Evolutionary conservation across 2,888 invertebrate species (phyloP).

Genomic region (Rotaria socialis): DNA sequence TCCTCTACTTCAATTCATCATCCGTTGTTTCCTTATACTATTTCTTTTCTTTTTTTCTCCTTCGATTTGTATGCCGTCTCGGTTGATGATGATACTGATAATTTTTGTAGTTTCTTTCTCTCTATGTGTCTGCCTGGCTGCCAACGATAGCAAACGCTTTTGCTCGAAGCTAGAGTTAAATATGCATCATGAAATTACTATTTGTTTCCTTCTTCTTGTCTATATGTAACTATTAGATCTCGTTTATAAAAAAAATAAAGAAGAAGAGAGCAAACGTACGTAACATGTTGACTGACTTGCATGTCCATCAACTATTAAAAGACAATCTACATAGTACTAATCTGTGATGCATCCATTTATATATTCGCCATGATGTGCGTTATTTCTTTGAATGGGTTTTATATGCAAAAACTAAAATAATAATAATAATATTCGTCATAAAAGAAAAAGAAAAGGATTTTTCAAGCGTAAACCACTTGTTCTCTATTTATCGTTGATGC

Average conservation of each 20-base stretch:
- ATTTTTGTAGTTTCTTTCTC: not conserved
- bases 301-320: not conserved
- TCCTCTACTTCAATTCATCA: not conserved
- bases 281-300: not conserved
- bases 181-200: slow-evolving; percentile 7
- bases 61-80: not conserved
- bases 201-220: not conserved
- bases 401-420: not conserved
- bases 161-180: not conserved
- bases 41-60: not conserved
- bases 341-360: not conserved
- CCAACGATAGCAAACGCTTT: not conserved
- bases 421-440: not conserved
- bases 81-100: not conserved
- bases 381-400: not conserved
- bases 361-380: not conserved
- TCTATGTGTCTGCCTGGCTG: not conserved
- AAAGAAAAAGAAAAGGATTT: not conserved
- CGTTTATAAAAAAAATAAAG: not conserved
- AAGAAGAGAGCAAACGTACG: not conserved
- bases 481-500: not conserved
- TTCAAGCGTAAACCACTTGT: not conserved
- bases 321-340: not conserved
- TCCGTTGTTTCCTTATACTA: not conserved
- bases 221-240: not conserved